Conservation (phyloP, 2,888 invertebrate genomes). For the Clepsis dumicolana region DNA sequence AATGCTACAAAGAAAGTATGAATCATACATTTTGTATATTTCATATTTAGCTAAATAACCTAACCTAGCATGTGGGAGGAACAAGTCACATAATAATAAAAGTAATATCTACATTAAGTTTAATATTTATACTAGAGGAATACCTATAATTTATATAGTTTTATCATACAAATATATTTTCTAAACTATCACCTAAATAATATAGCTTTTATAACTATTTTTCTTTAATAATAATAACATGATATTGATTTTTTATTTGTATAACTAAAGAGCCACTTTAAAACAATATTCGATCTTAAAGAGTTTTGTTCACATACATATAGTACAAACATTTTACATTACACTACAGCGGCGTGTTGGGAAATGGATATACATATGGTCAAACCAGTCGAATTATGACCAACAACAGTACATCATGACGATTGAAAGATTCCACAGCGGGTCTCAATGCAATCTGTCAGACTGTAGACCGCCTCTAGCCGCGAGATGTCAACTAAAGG, state of each 20-base stretch:
- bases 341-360: not conserved
- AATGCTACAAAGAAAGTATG: conserved; percentile 33
- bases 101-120: conserved; percentile 28
- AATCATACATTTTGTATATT: conserved; percentile 36
- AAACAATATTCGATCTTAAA: conserved; percentile 32
- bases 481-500: not conserved
- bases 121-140: conserved; percentile 29
- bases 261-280: conserved; percentile 19
- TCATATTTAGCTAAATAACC: conserved; percentile 33
- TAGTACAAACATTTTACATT: too few species aligned
- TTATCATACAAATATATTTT: conserved; percentile 43
- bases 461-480: not conserved
- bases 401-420: too few species aligned
- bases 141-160: conserved; percentile 35
- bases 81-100: conserved; percentile 30
- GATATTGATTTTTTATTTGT: conserved; percentile 39
- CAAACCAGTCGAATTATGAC: too few species aligned
- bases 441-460: not conserved
- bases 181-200: conserved; percentile 38
- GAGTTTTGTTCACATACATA: conserved; percentile 33
- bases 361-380: too few species aligned
- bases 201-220: conserved; percentile 37
- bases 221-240: conserved; percentile 36
- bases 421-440: too few species aligned
- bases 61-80: conserved; percentile 32